These are phyloP conservation scores for Cladopsammia gracilis DNA, from an alignment of 64 coral and sea anemone species.

Conservation along the genomic window DNA sequence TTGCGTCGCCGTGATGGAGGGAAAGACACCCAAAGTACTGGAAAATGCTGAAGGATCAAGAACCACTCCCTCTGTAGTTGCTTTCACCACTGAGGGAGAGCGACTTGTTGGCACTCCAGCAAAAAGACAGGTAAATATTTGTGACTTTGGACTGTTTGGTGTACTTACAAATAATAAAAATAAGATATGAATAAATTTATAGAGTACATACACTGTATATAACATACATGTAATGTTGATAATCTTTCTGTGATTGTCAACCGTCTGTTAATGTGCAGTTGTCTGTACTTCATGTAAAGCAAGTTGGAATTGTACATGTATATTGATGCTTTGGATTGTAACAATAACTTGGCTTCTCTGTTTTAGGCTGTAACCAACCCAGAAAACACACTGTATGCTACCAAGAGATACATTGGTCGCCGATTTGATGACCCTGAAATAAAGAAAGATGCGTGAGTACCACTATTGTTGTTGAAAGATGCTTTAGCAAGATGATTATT, in stretches of 20 bases:
- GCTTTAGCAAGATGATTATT: no score
- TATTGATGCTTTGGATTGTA: no score
- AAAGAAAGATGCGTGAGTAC: slow-evolving; percentile 90
- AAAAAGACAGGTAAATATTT: slow-evolving; percentile 82
- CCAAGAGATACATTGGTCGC: slow-evolving; percentile 95
- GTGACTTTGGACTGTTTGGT: no score
- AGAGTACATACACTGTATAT: no score
- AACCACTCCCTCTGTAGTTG: slow-evolving; percentile 92
- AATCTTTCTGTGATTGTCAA: neutral
- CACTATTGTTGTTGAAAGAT: neutral
- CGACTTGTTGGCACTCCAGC: slow-evolving; percentile 95
- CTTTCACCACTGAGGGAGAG: slow-evolving; percentile 88
- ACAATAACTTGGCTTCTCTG: neutral
- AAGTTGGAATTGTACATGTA: no score
- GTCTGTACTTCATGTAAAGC: no score
- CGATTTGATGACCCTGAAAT: slow-evolving; percentile 91
- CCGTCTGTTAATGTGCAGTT: no score
- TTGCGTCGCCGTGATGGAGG: slow-evolving; percentile 99
- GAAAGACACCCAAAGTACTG: slow-evolving; percentile 92
- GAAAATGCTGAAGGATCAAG: slow-evolving; percentile 97
- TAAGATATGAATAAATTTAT: no score
- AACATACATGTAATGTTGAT: neutral
- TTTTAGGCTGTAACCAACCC: slow-evolving; percentile 94
- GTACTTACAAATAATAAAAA: no score
- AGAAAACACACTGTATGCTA: slow-evolving; percentile 91